These are phyloP conservation scores for Callitettix versicolor DNA, from an alignment of 1,140 invertebrate genomes.

Conservation along the genomic window DNA sequence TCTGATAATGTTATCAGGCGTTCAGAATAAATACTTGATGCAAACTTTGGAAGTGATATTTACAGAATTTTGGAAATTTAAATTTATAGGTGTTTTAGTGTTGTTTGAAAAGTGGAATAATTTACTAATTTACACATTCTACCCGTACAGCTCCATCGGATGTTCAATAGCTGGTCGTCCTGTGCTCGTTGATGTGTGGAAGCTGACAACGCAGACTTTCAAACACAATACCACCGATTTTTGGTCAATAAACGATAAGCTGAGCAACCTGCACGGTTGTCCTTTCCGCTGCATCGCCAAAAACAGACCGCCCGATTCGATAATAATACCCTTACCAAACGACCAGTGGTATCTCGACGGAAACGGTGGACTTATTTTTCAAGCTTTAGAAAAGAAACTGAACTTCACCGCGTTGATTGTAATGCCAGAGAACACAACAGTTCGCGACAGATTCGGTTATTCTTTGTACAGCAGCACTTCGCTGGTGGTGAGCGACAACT, in stretches of 20 bases:
- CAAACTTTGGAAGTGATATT: background rate
- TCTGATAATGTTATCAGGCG: background rate
- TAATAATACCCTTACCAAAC: background rate
- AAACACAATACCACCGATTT: background rate
- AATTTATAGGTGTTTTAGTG: background rate
- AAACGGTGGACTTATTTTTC: background rate
- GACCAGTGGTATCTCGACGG: background rate
- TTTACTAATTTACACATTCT: constrained; percentile 2
- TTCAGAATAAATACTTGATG: background rate
- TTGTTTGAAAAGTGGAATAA: background rate
- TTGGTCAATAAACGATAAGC: background rate
- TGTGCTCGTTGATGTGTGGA: constrained; percentile 2
- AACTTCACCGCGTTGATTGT: background rate
- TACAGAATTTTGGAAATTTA: constrained; percentile 11
- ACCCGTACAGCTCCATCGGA: background rate
- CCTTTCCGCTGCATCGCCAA: background rate
- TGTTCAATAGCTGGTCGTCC: background rate
- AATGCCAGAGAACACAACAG: background rate
- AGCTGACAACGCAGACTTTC: background rate
- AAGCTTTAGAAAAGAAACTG: background rate
- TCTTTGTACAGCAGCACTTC: background rate
- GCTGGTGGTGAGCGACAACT: background rate
- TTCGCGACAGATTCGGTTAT: background rate
- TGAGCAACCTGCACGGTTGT: background rate
- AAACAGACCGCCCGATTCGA: constrained; percentile 1